A percentile compares a stretch with the other conserved stretches of the same genome.
Conservation (phyloP, 2,113 vertebrate species). For the Sander vitreus region DNA sequence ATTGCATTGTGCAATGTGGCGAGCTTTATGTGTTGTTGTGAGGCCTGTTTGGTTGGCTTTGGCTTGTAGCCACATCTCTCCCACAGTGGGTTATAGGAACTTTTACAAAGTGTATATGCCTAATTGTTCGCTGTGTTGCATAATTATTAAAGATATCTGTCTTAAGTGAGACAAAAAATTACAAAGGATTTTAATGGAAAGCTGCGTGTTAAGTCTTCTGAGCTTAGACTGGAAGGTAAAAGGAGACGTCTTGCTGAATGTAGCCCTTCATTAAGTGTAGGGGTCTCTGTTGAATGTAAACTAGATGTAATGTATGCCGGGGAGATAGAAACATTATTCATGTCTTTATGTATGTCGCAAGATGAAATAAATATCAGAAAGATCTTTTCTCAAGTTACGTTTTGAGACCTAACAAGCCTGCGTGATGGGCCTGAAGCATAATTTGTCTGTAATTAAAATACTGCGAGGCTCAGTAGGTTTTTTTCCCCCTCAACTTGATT, state of each 20-base stretch:
- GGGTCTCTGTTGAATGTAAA: constrained; percentile 78
- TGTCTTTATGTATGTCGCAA: constrained; percentile 61
- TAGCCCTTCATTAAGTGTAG: constrained; percentile 45
- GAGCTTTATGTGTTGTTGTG: constrained; percentile 69
- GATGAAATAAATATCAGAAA: constrained; percentile 61
- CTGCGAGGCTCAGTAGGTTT: constrained; percentile 43
- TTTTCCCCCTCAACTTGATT: constrained; percentile 12
- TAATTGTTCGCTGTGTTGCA: constrained; percentile 51
- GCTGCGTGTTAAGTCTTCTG: constrained; percentile 43
- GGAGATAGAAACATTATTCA: constrained; percentile 66
- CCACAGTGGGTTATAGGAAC: constrained; percentile 36
- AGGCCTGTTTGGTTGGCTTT: constrained; percentile 52
- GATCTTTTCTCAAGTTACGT: constrained; percentile 51
- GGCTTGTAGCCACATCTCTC: constrained; percentile 26
- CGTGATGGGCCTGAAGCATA: constrained; percentile 51
- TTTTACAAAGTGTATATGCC: constrained; percentile 34
- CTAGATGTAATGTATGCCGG: constrained; percentile 62
- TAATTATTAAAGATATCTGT: constrained; percentile 57
- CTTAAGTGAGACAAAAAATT: constrained; percentile 43
- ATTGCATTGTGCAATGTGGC: constrained; percentile 62
- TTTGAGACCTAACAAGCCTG: constrained; percentile 30
- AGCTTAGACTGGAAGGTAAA: constrained; percentile 37
- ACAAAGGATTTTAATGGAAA: constrained; percentile 42
- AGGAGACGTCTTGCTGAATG: constrained; percentile 65
- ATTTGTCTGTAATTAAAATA: constrained; percentile 61